Conservation (phyloP, 2,113 vertebrate species). For the Pelodiscus sinensis region DNA sequence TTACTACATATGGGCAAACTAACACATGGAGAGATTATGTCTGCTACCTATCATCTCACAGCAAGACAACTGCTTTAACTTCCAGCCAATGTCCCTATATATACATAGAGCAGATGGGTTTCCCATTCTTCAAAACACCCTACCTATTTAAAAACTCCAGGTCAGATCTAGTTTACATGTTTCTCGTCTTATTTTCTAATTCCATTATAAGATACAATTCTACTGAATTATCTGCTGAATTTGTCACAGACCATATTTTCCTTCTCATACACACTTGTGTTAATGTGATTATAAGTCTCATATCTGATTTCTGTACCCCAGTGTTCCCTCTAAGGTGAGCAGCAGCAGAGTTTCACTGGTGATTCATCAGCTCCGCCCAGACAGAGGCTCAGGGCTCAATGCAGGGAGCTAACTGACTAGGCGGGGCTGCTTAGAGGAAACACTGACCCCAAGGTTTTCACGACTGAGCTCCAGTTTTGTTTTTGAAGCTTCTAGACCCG, state of each 20-base stretch:
- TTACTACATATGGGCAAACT: not conserved
- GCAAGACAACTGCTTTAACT: not conserved
- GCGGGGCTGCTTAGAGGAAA: no score
- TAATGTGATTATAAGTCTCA: constrained; percentile 14
- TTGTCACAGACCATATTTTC: constrained; percentile 19
- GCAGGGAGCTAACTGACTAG: no score
- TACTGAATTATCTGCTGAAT: constrained; percentile 19
- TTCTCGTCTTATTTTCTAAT: not conserved
- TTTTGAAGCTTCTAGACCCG: not conserved
- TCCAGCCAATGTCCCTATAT: not conserved
- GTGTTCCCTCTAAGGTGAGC: no score
- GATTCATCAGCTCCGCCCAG: no score
- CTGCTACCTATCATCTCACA: not conserved
- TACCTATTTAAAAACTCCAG: not conserved
- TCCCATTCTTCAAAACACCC: not conserved
- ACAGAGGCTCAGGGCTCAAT: no score
- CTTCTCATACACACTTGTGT: not conserved
- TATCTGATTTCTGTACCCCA: constrained; percentile 13
- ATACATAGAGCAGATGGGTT: not conserved
- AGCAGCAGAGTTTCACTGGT: no score
- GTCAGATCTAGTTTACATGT: not conserved
- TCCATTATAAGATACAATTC: not conserved
- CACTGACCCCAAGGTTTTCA: not conserved
- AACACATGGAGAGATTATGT: not conserved
- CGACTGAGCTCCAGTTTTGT: not conserved